Conservation (phyloP, 1,140 invertebrate genomes). For the Antheraea pernyi region DNA sequence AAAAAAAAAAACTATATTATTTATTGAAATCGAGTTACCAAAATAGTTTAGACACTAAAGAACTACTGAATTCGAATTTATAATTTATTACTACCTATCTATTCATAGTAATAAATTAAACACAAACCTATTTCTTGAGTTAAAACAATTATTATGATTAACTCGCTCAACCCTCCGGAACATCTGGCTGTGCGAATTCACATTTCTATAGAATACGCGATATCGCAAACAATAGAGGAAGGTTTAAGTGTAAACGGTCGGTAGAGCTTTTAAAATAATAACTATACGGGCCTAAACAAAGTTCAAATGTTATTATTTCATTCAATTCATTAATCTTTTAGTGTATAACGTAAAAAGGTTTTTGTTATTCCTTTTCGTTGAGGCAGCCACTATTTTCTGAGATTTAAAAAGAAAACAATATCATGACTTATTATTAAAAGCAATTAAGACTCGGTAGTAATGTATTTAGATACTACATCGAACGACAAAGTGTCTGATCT, state of each 20-base stretch:
- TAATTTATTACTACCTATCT: background rate
- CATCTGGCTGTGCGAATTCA: background rate
- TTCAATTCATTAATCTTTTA: background rate
- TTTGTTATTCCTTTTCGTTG: background rate
- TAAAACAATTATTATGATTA: conserved; percentile 4
- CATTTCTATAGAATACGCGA: conserved; percentile 1
- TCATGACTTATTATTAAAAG: too few relatives aligned
- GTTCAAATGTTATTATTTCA: background rate
- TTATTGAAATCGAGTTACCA: too few relatives aligned
- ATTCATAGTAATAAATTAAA: background rate
- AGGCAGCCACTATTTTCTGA: background rate
- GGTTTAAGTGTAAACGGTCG: background rate
- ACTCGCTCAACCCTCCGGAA: background rate
- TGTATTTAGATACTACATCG: too few relatives aligned
- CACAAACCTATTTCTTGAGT: background rate
- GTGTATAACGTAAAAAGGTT: background rate
- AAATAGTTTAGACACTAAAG: background rate
- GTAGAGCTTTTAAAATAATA: background rate
- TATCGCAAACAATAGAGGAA: background rate
- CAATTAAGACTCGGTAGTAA: too few relatives aligned
- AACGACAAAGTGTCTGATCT: too few relatives aligned
- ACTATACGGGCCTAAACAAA: background rate
- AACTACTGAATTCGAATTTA: background rate
- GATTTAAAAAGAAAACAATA: too few relatives aligned
- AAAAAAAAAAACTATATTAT: too few relatives aligned